Percentiles rank a stretch among this genome's conserved stretches.
Conservation (phyloP, 2,113 vertebrate genomes). For the Sakesphorus luctuosus region DNA sequence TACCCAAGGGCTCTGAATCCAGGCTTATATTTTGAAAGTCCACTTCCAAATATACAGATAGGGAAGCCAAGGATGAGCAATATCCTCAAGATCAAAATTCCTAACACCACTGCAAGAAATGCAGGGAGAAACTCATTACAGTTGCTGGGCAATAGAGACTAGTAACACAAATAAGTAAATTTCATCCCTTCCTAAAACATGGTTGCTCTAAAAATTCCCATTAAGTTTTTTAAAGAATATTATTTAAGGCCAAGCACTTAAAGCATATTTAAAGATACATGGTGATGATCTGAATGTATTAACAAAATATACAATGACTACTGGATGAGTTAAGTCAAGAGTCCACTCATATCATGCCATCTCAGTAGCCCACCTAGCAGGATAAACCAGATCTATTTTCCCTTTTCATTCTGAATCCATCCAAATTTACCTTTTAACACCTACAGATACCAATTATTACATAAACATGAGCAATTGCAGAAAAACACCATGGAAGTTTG, state of each 20-base stretch:
- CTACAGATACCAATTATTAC: rapidly evolving
- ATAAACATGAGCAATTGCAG: background rate
- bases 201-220: background rate
- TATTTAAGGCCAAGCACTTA: background rate
- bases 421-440: background rate
- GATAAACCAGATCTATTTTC: background rate
- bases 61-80: background rate
- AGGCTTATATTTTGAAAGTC: background rate
- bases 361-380: background rate
- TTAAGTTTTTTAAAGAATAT: background rate
- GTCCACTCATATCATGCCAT: background rate
- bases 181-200: background rate
- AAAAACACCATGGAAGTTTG: background rate
- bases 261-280: background rate
- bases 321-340: background rate
- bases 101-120: background rate
- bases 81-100: background rate
- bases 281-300: background rate
- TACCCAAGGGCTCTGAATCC: background rate
- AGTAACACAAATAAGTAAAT: background rate
- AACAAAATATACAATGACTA: background rate
- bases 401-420: background rate
- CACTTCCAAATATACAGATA: rapidly evolving
- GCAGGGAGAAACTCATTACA: background rate
- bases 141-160: rapidly evolving